A percentile compares a stretch with the other conserved stretches of the same genome.
Evolutionary conservation across 64 coral and sea anemone genomes (phyloP).

Genomic region (Stichodactyla mertensii): DNA sequence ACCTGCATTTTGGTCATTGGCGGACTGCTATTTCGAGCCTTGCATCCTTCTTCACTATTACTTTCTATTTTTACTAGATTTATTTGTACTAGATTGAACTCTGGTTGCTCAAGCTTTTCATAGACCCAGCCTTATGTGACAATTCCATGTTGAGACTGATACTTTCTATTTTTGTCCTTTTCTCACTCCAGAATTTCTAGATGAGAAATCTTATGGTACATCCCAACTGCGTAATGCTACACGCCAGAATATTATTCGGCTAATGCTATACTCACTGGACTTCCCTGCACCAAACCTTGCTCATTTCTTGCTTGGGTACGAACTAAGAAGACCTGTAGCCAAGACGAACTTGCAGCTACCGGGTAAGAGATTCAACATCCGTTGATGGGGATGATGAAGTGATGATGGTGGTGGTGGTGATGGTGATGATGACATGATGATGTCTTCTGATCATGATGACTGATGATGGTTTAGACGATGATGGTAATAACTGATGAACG

Average conservation of each 20-base stretch:
- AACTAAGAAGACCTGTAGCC: constrained; percentile 71
- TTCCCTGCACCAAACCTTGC: constrained; percentile 74
- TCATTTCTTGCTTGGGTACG: constrained; percentile 83
- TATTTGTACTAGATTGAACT: too few relatives aligned
- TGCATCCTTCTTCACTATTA: too few relatives aligned
- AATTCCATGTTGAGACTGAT: too few relatives aligned
- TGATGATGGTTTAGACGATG: not conserved
- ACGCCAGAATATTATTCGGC: constrained; percentile 79
- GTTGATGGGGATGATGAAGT: not conserved
- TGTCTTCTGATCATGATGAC: not conserved
- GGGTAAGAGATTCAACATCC: constrained; percentile 17
- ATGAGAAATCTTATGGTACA: constrained; percentile 56
- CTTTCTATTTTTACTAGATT: too few relatives aligned
- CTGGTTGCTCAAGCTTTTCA: too few relatives aligned
- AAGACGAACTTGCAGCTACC: constrained; percentile 89
- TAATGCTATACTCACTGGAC: constrained; percentile 79
- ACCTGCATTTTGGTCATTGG: too few relatives aligned
- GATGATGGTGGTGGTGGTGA: not conserved
- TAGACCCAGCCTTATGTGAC: too few relatives aligned
- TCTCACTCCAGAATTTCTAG: constrained; percentile 53
- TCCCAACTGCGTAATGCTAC: constrained; percentile 82
- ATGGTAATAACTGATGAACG: not conserved
- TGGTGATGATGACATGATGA: constrained; percentile 6
- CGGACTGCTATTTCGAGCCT: too few relatives aligned
- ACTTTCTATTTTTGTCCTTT: not conserved